phyloP scores from a whole-genome alignment of 2,888 invertebrate genomes.

The Nebria brevicollis region DNA sequence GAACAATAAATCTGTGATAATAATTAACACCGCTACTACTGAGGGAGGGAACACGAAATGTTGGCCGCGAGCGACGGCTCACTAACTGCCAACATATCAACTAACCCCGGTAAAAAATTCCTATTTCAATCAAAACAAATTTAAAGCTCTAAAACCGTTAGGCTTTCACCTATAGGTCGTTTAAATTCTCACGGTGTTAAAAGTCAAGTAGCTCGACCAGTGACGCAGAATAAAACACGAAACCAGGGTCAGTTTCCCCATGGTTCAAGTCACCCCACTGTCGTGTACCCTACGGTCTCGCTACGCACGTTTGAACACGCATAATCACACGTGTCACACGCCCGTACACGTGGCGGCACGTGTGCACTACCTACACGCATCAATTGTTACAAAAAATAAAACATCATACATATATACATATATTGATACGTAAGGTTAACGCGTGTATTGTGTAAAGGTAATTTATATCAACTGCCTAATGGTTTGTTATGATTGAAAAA shows the following conservation, averaged over 20 bases:
- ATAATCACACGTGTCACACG: background rate
- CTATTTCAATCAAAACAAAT: background rate
- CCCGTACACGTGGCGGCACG: conserved; percentile 4
- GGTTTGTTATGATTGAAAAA: conserved; percentile 6
- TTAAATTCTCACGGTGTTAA: conserved; percentile 17
- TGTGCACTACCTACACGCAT: background rate
- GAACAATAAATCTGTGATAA: conserved; percentile 46
- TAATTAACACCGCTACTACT: conserved; percentile 37
- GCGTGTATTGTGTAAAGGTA: background rate
- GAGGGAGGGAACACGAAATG: background rate
- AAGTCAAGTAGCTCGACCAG: conserved; percentile 16
- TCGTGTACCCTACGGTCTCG: background rate
- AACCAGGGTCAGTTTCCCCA: background rate
- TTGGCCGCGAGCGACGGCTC: background rate
- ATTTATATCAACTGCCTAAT: background rate
- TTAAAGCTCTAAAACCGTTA: background rate
- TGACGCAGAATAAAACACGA: conserved; percentile 11
- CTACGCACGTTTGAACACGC: conserved; percentile 1
- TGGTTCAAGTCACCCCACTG: background rate
- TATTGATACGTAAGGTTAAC: no score
- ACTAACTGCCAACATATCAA: background rate
- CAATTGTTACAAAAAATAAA: background rate
- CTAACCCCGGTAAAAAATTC: background rate
- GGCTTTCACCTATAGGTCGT: background rate
- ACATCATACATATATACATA: background rate